Conservation (phyloP, 2,888 invertebrate species). For the Chrysolina americana region DNA sequence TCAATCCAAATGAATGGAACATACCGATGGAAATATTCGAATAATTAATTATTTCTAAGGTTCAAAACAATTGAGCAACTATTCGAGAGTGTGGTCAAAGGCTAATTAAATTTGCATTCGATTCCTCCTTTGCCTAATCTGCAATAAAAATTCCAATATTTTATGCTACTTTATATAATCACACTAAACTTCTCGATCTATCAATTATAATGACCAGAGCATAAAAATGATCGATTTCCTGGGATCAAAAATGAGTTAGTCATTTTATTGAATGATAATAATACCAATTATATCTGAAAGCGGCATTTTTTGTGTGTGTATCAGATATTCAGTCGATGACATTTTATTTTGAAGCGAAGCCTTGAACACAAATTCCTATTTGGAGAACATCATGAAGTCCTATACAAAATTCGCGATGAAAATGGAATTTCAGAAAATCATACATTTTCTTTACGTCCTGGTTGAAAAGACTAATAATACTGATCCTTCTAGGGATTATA, state of each 20-base stretch:
- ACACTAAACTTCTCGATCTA: background rate
- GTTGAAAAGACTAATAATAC: too few species aligned
- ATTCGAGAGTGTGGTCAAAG: slow-evolving; percentile 10
- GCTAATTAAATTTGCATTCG: background rate
- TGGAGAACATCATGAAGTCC: too few species aligned
- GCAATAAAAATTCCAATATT: slow-evolving; percentile 5
- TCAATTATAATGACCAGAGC: background rate
- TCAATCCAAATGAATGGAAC: slow-evolving; percentile 1
- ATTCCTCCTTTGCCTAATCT: background rate
- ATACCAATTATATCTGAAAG: background rate
- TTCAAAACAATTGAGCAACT: slow-evolving; percentile 15
- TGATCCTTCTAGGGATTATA: too few species aligned
- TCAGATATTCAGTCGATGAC: too few species aligned
- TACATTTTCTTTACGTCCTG: too few species aligned
- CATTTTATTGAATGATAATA: background rate
- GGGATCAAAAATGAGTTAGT: background rate
- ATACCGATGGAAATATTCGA: background rate
- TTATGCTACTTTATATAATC: background rate
- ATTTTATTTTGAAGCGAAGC: too few species aligned
- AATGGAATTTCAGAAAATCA: too few species aligned
- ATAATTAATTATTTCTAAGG: background rate
- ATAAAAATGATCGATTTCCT: background rate
- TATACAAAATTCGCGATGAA: too few species aligned
- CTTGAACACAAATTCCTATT: too few species aligned
- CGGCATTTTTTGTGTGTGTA: too few species aligned